Conservation (phyloP, 2,113 vertebrate species). For the Tyrannus savana region DNA sequence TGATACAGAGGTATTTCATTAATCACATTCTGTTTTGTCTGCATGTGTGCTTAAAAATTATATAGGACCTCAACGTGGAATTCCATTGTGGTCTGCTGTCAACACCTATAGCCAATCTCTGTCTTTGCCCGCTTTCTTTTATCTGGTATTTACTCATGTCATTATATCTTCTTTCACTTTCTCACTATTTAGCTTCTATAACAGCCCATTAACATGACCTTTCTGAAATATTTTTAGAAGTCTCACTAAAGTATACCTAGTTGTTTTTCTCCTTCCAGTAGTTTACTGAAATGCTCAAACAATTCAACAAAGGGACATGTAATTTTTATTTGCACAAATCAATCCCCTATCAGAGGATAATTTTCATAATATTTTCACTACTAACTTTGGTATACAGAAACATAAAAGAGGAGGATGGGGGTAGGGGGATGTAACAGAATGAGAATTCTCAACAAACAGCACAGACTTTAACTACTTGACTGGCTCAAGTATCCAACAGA, state of each 20-base stretch:
- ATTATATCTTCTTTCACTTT: neutral
- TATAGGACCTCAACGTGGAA: neutral
- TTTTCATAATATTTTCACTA: neutral
- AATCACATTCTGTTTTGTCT: neutral
- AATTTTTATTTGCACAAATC: neutral
- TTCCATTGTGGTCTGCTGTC: neutral
- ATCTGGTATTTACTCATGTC: neutral
- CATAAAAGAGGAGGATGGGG: neutral
- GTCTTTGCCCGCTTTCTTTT: neutral
- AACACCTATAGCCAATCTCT: neutral
- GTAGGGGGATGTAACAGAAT: neutral
- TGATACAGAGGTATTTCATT: neutral
- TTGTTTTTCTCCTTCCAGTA: neutral
- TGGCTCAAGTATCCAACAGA: neutral
- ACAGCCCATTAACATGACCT: neutral
- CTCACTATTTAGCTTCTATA: neutral
- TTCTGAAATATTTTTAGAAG: neutral
- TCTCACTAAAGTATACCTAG: neutral
- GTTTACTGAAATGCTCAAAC: neutral
- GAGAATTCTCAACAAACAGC: neutral
- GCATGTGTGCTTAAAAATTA: neutral
- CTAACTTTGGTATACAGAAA: neutral
- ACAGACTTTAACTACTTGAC: neutral
- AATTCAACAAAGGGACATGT: neutral
- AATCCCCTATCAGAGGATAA: neutral